Evolutionary conservation across 1,140 invertebrate species (phyloP), one percentile per base, ranked within the genome.

Genomic region (Probaryconus sp.): DNA sequence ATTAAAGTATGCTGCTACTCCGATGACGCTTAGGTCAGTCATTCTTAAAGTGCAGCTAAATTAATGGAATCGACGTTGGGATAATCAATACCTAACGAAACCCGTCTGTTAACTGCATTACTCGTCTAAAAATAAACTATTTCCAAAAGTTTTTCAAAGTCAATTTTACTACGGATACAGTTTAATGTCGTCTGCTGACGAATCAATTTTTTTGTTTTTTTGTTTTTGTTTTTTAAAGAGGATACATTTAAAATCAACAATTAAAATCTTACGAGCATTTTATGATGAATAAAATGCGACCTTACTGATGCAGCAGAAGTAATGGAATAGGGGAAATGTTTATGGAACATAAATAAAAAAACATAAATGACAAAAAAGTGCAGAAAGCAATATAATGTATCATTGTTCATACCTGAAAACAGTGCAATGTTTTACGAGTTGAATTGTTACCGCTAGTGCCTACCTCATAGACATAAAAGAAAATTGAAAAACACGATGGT

Each of bases 401-500:
- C 31, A 24, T 42, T n/a, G 63, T 37, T 9, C 4, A 14, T 42
- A 21, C 45, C 28, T 31, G 58, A 64, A 56, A 50, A n/a, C 31
- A 51, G 30, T 20, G 18, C 43, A 50, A 42, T 50, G 51, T 60
- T 68, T 68, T 68, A 58, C 38, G 53, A 38, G 64, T 30, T 45
- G 38, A 60, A 69, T 60, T 69, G 55, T 47, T 69, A 13, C 45
- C 33, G 43, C 55, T 69, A 60, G 50, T 31, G 30, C 40, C 33
- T 37, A 47, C 17, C 53, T 53, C 38, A 40, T 60, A 13, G 24
- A 16, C 47, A 53, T 69, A 69, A 69, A 69, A 69, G 64, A 60
- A 68, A 68, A 68, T 68, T 68, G 65, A 60, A 69, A 69, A 60
- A 51, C 37, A 60, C 55, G 55, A 53, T 28, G 24, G 45, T 42